Conservation (phyloP, 1,140 invertebrate species). For the Cydia strobilella region DNA sequence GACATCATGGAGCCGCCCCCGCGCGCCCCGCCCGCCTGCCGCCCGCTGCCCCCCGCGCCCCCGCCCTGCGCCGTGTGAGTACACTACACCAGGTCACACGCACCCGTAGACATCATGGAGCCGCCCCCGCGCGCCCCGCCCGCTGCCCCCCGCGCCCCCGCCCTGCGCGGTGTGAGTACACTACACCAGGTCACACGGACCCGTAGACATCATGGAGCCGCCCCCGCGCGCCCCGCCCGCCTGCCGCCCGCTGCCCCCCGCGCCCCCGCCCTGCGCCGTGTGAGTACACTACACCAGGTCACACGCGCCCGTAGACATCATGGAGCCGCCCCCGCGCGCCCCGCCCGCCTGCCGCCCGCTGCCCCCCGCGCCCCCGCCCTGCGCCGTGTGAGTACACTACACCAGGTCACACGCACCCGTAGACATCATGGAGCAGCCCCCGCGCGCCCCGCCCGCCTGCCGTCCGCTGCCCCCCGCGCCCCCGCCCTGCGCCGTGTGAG, state of each 20-base stretch:
- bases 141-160: conserved; percentile 59
- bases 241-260: conserved; percentile 75
- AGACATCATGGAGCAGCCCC: conserved; percentile 63
- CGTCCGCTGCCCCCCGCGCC: conserved; percentile 60
- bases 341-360: conserved; percentile 61
- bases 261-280: conserved; percentile 49
- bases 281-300: too few species aligned
- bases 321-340: conserved; percentile 58
- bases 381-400: conserved; percentile 63
- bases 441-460: conserved; percentile 58
- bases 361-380: conserved; percentile 55
- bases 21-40: conserved; percentile 57
- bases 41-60: conserved; percentile 59
- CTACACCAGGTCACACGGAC: too few species aligned
- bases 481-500: conserved; percentile 58
- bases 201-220: conserved; percentile 83
- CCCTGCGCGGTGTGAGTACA: conserved; percentile 55
- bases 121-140: conserved; percentile 89
- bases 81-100: too few species aligned
- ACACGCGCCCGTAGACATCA: conserved; percentile 68
- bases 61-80: conserved; percentile 60
- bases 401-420: too few species aligned
- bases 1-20: conserved; percentile 78
- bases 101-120: conserved; percentile 81
- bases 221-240: conserved; percentile 86